Evolutionary conservation across 2,888 invertebrate genomes (phyloP).

Genomic region (Eretmocerus hayati): DNA sequence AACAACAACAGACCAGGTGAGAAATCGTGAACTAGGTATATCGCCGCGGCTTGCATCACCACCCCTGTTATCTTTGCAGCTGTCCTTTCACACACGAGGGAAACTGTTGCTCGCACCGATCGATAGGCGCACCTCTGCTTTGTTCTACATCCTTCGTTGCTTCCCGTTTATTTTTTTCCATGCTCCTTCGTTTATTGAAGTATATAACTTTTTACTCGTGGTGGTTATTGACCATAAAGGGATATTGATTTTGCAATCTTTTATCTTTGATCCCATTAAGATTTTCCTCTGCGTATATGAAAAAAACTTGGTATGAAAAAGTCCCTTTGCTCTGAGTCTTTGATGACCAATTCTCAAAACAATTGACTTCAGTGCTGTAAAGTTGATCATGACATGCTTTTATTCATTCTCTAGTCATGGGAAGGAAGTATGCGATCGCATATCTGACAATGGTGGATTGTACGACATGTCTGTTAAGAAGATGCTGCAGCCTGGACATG

Average conservation of each 20-base stretch:
- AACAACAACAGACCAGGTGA: too few species aligned
- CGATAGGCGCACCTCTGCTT: neutral
- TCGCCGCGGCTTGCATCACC: too few species aligned
- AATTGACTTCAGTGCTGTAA: neutral
- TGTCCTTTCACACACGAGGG: neutral
- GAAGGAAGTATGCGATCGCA: slow-evolving; percentile 27
- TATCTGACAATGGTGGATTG: slow-evolving; percentile 41
- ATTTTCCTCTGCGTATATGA: too few species aligned
- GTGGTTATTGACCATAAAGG: too few species aligned
- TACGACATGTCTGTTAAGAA: slow-evolving; percentile 49
- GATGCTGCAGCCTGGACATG: slow-evolving; percentile 50
- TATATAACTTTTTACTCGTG: too few species aligned
- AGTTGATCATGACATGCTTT: neutral
- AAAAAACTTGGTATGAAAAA: neutral
- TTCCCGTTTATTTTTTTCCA: neutral
- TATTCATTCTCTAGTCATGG: slow-evolving; percentile 9
- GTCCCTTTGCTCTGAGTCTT: neutral
- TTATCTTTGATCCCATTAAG: too few species aligned
- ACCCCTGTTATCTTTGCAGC: too few species aligned
- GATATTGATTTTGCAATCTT: too few species aligned
- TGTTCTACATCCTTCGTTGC: neutral
- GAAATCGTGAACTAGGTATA: too few species aligned
- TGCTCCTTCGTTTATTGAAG: too few species aligned
- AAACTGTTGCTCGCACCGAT: neutral
- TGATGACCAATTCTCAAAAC: neutral